phyloP scores from a whole-genome alignment of 2,113 vertebrate genomes.

The Rhabdornis inornatus region DNA sequence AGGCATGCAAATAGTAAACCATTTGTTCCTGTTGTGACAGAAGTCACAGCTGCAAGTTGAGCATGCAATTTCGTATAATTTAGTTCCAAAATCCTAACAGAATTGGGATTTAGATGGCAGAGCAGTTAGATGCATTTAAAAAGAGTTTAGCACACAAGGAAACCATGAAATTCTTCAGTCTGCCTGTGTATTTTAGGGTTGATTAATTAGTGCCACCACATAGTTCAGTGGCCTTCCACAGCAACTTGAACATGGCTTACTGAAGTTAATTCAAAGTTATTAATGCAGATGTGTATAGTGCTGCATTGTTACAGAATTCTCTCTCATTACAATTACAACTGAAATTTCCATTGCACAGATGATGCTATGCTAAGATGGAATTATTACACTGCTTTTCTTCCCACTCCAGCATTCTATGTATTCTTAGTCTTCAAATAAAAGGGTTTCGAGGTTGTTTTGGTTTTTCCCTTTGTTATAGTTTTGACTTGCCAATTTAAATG shows the following conservation, averaged over 20 bases:
- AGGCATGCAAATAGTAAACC: not conserved
- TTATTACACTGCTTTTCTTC: not conserved
- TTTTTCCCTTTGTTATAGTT: not conserved
- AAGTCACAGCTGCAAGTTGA: not conserved
- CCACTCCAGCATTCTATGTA: fast-evolving
- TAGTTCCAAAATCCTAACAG: not conserved
- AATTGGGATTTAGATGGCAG: not conserved
- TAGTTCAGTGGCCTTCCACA: not conserved
- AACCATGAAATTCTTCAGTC: not conserved
- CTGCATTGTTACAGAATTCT: not conserved
- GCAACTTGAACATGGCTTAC: not conserved
- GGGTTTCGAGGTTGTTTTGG: not conserved
- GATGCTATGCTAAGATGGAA: not conserved
- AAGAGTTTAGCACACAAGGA: not conserved
- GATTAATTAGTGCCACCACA: not conserved
- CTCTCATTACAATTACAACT: not conserved
- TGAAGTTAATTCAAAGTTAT: not conserved
- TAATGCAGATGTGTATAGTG: not conserved
- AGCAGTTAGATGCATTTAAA: not conserved
- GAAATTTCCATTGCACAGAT: not conserved
- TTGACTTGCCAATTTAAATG: no score
- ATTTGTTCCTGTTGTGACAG: not conserved
- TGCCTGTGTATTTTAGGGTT: not conserved
- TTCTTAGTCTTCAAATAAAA: not conserved
- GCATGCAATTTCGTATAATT: not conserved